phyloP scores from a whole-genome alignment of 2,888 invertebrate genomes.

The Prosopocoilus inquinatus region DNA sequence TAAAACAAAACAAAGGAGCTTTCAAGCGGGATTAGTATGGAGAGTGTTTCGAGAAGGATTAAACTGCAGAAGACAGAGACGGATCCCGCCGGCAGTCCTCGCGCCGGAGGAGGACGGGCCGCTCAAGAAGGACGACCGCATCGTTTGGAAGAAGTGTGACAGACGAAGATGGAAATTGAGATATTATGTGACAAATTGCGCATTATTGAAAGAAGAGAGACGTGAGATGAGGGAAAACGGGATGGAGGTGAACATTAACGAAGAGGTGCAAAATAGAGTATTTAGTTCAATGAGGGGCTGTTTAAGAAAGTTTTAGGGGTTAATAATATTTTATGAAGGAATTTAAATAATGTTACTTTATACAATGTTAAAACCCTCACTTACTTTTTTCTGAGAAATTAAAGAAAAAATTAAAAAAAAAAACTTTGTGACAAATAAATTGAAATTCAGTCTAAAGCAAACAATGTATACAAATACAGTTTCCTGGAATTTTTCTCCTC shows the following conservation, averaged over 20 bases:
- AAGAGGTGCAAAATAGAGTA: constrained; percentile 46
- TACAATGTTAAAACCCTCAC: too few species aligned
- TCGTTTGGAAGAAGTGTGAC: constrained; percentile 15
- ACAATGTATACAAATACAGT: too few species aligned
- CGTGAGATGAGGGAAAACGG: constrained; percentile 17
- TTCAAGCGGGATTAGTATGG: constrained; percentile 47
- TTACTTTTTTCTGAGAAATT: too few species aligned
- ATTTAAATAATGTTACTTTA: neutral
- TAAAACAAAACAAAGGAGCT: constrained; percentile 49
- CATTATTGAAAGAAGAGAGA: constrained; percentile 46
- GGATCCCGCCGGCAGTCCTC: constrained; percentile 6
- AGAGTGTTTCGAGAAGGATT: constrained; percentile 36
- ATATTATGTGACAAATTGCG: constrained; percentile 51
- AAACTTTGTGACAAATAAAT: too few species aligned
- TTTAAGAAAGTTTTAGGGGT: constrained; percentile 15
- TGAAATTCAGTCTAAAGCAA: too few species aligned
- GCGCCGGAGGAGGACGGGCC: constrained; percentile 12
- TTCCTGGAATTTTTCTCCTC: too few species aligned
- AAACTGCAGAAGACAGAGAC: constrained; percentile 25
- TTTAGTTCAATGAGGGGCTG: constrained; percentile 44
- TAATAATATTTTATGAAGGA: neutral
- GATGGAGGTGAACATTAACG: constrained; percentile 23
- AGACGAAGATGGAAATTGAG: constrained; percentile 23
- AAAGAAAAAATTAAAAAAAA: too few species aligned
- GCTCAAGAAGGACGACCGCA: constrained; percentile 7